These are phyloP conservation scores for Lasiurus cinereus DNA, from an alignment of 2,113 vertebrate species.

Conservation along the genomic window DNA sequence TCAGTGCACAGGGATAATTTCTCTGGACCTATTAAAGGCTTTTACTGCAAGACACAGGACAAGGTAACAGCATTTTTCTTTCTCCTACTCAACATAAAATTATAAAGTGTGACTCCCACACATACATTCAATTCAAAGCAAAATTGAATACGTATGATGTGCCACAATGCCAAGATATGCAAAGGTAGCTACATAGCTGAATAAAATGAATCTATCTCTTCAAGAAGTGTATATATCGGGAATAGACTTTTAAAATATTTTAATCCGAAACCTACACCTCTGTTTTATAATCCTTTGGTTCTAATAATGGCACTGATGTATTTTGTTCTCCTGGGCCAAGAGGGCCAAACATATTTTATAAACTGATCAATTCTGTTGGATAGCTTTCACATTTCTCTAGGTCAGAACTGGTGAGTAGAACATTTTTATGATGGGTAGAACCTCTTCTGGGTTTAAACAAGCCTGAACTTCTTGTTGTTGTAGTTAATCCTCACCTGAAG, in stretches of 20 bases:
- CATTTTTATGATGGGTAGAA: slow-evolving; percentile 76
- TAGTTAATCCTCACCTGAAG: no score
- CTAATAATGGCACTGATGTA: slow-evolving; percentile 74
- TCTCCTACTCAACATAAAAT: slow-evolving; percentile 42
- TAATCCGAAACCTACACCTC: slow-evolving; percentile 73
- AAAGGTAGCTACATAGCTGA: slow-evolving; percentile 32
- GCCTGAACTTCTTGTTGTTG: slow-evolving; percentile 45
- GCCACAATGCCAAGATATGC: slow-evolving; percentile 33
- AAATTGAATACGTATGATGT: background rate
- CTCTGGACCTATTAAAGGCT: slow-evolving; percentile 67
- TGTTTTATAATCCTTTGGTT: slow-evolving; percentile 76
- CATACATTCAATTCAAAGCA: slow-evolving; percentile 52
- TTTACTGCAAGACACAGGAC: slow-evolving; percentile 67
- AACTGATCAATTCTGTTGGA: slow-evolving; percentile 82
- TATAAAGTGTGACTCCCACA: slow-evolving; percentile 59
- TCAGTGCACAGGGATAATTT: slow-evolving; percentile 55
- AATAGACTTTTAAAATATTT: slow-evolving; percentile 62
- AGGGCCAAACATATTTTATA: slow-evolving; percentile 80
- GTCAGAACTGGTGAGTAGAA: slow-evolving; percentile 73
- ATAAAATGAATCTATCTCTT: slow-evolving; percentile 27
- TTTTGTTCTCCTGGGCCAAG: slow-evolving; percentile 71
- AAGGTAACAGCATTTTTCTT: slow-evolving; percentile 56
- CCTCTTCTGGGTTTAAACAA: slow-evolving; percentile 79
- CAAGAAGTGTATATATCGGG: slow-evolving; percentile 9
- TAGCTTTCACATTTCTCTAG: slow-evolving; percentile 79